These are phyloP conservation scores for Ypsolopha sequella DNA, from an alignment of 2,888 invertebrate species.

Conservation along the genomic window DNA sequence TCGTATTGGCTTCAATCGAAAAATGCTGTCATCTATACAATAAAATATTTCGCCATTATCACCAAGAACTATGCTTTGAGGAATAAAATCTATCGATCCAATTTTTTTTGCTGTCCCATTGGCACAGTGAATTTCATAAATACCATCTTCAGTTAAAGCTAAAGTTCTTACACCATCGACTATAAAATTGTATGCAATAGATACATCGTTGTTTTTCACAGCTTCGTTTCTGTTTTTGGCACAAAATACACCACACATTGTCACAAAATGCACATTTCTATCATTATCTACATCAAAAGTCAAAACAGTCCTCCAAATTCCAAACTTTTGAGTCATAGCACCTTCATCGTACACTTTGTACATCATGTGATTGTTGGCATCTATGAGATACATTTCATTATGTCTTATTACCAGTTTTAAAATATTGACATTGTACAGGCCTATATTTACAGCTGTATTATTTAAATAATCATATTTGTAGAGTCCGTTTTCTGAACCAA, in stretches of 20 bases:
- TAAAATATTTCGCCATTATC: conserved; percentile 58
- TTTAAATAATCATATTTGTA: conserved; percentile 44
- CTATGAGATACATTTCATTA: conserved; percentile 47
- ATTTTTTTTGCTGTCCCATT: conserved; percentile 46
- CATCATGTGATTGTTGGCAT: conserved; percentile 50
- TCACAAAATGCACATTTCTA: conserved; percentile 44
- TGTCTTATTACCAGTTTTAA: conserved; percentile 48
- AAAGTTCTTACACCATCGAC: conserved; percentile 36
- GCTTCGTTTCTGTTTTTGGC: conserved; percentile 28
- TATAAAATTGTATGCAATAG: conserved; percentile 25
- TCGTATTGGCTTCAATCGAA: conserved; percentile 41
- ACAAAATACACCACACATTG: conserved; percentile 53
- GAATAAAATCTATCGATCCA: conserved; percentile 33
- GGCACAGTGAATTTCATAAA: conserved; percentile 41
- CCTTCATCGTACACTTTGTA: conserved; percentile 43
- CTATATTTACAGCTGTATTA: conserved; percentile 38
- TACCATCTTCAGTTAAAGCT: conserved; percentile 34
- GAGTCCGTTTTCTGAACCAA: conserved; percentile 51
- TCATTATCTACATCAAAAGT: conserved; percentile 47
- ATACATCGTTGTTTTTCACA: conserved; percentile 30
- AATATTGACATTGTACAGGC: conserved; percentile 50
- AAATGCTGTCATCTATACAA: conserved; percentile 36
- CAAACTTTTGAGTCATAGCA: conserved; percentile 25
- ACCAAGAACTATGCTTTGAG: conserved; percentile 45
- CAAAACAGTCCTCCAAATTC: conserved; percentile 40